Conservation (phyloP, 2,888 invertebrate species). For the Empis stercorea region DNA sequence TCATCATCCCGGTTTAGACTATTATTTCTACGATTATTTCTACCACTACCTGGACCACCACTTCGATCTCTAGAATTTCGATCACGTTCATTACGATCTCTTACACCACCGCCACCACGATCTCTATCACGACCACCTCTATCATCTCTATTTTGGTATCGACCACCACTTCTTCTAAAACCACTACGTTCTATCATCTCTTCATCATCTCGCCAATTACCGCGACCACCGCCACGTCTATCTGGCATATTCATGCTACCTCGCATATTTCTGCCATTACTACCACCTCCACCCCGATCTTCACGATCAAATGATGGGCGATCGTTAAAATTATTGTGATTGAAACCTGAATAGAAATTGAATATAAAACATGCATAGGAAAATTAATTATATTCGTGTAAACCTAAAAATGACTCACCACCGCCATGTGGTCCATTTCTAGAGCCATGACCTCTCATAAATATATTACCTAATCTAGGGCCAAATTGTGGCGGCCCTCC, state of each 20-base stretch:
- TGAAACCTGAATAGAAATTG: not conserved
- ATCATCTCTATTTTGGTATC: slow-evolving; percentile 22
- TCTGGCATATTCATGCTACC: slow-evolving; percentile 9
- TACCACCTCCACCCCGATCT: slow-evolving; percentile 14
- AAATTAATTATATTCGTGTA: too few species aligned
- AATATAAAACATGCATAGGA: not conserved
- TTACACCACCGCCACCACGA: slow-evolving; percentile 14
- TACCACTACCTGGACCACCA: slow-evolving; percentile 13
- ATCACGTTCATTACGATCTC: slow-evolving; percentile 13
- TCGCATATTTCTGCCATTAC: slow-evolving; percentile 11
- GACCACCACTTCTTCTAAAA: slow-evolving; percentile 15
- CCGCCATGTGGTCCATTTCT: slow-evolving; percentile 7
- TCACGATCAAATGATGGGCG: slow-evolving; percentile 17
- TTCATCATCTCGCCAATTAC: slow-evolving; percentile 32
- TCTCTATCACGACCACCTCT: slow-evolving; percentile 18
- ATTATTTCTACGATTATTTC: slow-evolving; percentile 9
- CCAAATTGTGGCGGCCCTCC: slow-evolving; percentile 16
- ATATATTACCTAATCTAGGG: slow-evolving; percentile 15
- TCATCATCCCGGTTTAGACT: slow-evolving; percentile 7
- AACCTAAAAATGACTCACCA: too few species aligned
- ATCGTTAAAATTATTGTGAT: slow-evolving; percentile 13
- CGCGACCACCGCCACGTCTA: slow-evolving; percentile 11
- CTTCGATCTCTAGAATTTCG: slow-evolving; percentile 12
- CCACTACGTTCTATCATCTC: slow-evolving; percentile 21
- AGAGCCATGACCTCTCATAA: slow-evolving; percentile 17